Base-by-base conservation (phyloP, 2,113 vertebrate species). In the Grantiella picta region DNA sequence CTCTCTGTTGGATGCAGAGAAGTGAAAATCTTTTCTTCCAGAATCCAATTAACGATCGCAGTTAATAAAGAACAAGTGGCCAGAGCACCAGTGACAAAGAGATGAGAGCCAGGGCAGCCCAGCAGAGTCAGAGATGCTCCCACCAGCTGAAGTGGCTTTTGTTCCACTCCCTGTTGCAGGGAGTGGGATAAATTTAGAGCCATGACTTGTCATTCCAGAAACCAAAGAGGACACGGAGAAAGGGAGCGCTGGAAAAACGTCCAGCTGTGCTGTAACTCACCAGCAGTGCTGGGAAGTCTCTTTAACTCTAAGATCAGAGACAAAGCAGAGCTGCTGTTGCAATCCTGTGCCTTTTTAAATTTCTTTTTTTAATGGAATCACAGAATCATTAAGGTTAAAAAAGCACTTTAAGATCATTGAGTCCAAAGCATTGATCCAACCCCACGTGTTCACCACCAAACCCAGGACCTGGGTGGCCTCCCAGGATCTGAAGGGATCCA, bases 11-110 rank as follows among this genome's bases (percentile, higher is more conserved):
- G 85, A 42, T 63, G 33, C 53, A 83, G 42, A 66, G 75, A 82
- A 83, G 82, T 42, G 75, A 65, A 83, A 93, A 70, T 25, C 86
- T 59, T 38, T 69, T 42, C 66, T 63, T 70, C 75, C 79, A 10
- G 59, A 66, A 90, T 45, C 71, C 79, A 96, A 86, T 95, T 96
- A 97, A 70, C 3, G 33, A 52, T 38, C 29, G 6, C 90, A 85
- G 71, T 80, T 96, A 92, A 92, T 93, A 94, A 73, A 92, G 95
- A 83, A 66, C 25, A 22, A 88, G 38, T 45, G 49, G 25, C 49
- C 75, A 25, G 68, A 90, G 40, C 63, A 9, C 3, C 82, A 18
- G 15, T 15, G 54, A 70, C 68, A 77, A 90, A 90, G 76, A 54
- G 50, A 93, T 92, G 66, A 94, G 71, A 91, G 84, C 29, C 5